Evolutionary conservation across 2,797 vertebrate species (phyloP), one percentile per base, ranked within the genome.

Genomic region (Podargus strigoides): DNA sequence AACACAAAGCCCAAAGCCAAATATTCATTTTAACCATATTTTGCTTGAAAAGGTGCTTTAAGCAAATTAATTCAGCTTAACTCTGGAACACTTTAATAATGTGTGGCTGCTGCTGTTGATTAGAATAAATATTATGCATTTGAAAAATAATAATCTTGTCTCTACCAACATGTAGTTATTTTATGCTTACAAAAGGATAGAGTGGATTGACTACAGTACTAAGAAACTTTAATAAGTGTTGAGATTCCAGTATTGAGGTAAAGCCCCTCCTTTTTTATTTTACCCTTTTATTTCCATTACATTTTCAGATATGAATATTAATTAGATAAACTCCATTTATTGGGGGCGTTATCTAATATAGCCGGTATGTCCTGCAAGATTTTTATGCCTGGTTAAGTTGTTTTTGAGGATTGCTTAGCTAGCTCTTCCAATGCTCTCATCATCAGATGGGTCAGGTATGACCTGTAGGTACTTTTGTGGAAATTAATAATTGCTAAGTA

Each of bases 21-120:
- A 95, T 69, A 85, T 14, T 94, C 76, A 78, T 95, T 93, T 96
- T 87, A 91, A 92, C 80, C 63, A 87, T 87, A 90, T 94, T 96
- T 94, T 88, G 92, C 90, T 96, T 95, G 59, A 89, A 93, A 95
- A 91, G 66, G 75, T 85, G 69, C 72, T 96, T 96, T 85, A 77
- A 96, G 73, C 78, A 95, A 96, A 94, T 93, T 78, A 94, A 95
- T 85, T 85, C 46, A 16, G 63, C 80, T 95, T 73, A 70, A 91
- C 68, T 95, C 62, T 68, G n/a, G 67, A 88, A 82, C 39, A 23
- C 58, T 86, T 86, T 84, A 95, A 89, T 89, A 90, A 94, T 67
- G 60, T 89, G 80, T 47, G 73, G 70, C 68, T 95, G 91, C 87
- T 92, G 84, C 78, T 73, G 62, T 87, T 78, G 82, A 88, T 93